Conservation (phyloP, 2,797 vertebrate genomes). For the Malacoctenus gilli region DNA sequence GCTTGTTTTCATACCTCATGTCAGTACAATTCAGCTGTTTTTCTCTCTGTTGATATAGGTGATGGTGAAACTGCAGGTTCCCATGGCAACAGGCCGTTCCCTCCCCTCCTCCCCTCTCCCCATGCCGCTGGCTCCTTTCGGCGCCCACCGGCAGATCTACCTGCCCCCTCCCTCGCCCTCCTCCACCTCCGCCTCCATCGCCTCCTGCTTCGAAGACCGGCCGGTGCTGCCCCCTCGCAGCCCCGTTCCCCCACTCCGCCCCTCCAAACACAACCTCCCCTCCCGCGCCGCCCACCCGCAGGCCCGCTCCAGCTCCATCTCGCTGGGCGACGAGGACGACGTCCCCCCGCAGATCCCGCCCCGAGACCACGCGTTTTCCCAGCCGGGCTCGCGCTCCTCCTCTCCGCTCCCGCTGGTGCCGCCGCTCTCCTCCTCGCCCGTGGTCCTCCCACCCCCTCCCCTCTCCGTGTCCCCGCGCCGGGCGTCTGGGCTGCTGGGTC, state of each 20-base stretch:
- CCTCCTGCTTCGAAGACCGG: conserved; percentile 84
- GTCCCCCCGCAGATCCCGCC: conserved; percentile 90
- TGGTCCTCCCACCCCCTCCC: conserved; percentile 70
- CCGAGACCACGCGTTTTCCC: conserved; percentile 89
- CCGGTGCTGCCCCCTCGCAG: conserved; percentile 90
- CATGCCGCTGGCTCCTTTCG: conserved; percentile 68
- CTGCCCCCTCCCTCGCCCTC: conserved; percentile 79
- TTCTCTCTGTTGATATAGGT: conserved; percentile 68
- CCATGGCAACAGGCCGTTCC: conserved; percentile 77
- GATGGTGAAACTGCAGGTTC: conserved; percentile 91
- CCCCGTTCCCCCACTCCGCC: conserved; percentile 88
- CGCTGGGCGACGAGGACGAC: conserved; percentile 81
- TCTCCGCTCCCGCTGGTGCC: conserved; percentile 84
- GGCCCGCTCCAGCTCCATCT: conserved; percentile 83
- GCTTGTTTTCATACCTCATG: no score
- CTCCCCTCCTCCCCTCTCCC: conserved; percentile 84
- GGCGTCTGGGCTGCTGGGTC: conserved; percentile 76
- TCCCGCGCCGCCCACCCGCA: conserved; percentile 24
- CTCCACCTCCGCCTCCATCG: conserved; percentile 76
- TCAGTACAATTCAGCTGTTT: no score
- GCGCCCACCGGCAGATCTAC: conserved; percentile 79
- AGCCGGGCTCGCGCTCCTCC: conserved; percentile 90
- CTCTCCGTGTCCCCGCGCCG: conserved; percentile 87
- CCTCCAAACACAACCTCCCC: conserved; percentile 75
- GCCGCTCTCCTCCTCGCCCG: conserved; percentile 57